Percentiles rank a stretch among this genome's conserved stretches.
phyloP scores from a whole-genome alignment of 2,113 vertebrate genomes.

The Speoplatyrhinus poulsoni region DNA sequence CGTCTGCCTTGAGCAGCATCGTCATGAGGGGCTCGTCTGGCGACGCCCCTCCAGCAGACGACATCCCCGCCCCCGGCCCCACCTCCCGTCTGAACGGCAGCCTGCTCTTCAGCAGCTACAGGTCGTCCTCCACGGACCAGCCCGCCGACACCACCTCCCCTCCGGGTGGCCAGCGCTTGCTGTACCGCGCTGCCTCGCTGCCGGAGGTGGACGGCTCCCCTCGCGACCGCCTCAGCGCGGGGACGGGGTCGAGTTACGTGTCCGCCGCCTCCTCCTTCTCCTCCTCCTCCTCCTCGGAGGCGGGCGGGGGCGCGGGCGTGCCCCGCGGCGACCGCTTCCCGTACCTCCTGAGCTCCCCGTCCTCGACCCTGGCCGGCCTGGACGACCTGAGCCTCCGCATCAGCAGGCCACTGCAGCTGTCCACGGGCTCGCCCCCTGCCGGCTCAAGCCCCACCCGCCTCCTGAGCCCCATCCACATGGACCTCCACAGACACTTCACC shows the following conservation, averaged over 20 bases:
- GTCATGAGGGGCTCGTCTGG: slow-evolving; percentile 57
- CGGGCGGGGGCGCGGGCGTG: background rate
- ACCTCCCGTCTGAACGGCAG: slow-evolving; percentile 86
- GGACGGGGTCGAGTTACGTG: background rate
- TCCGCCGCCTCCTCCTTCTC: no score
- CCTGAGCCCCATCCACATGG: slow-evolving; percentile 49
- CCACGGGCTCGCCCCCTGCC: slow-evolving; percentile 11
- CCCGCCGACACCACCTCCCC: slow-evolving; percentile 47
- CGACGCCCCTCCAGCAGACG: slow-evolving; percentile 37
- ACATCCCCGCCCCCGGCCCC: slow-evolving; percentile 18
- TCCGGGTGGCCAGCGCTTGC: background rate
- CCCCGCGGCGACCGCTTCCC: slow-evolving; percentile 64
- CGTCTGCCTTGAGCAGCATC: slow-evolving; percentile 32
- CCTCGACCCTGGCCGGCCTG: slow-evolving; percentile 39
- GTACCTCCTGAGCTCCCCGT: slow-evolving; percentile 44
- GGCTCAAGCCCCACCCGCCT: slow-evolving; percentile 35
- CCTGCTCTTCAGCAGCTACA: slow-evolving; percentile 77
- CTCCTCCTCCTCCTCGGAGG: background rate
- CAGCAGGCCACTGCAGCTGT: slow-evolving; percentile 33
- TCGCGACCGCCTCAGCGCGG: slow-evolving; percentile 13
- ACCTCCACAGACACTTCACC: slow-evolving; percentile 37
- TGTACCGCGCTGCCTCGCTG: slow-evolving; percentile 57
- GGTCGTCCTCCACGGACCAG: slow-evolving; percentile 34
- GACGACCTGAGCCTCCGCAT: slow-evolving; percentile 34
- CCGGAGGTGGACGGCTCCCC: slow-evolving; percentile 38